phyloP scores from a whole-genome alignment of 2,113 vertebrate genomes.

The Phaethornis superciliosus region DNA sequence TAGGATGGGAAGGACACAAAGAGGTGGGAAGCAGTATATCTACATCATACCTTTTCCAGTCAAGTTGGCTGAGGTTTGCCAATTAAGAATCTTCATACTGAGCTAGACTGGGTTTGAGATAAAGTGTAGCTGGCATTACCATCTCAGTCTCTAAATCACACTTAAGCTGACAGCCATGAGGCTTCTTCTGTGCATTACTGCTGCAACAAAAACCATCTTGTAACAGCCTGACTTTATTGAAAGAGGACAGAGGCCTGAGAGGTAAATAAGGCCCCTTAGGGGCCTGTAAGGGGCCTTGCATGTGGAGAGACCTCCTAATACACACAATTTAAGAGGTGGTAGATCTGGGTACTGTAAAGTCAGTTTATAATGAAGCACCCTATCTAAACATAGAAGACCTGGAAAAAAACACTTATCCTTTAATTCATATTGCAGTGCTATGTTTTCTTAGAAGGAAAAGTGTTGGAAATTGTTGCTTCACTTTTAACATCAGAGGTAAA shows the following conservation, averaged over 20 bases:
- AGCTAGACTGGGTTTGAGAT: not conserved
- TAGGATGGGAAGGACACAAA: not conserved
- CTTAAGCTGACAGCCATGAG: not conserved
- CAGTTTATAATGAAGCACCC: not conserved
- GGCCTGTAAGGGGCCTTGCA: not conserved
- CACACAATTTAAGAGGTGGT: not conserved
- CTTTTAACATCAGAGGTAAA: not conserved
- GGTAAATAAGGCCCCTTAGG: not conserved
- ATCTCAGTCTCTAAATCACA: not conserved
- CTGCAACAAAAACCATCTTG: not conserved
- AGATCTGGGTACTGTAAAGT: not conserved
- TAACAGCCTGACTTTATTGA: not conserved
- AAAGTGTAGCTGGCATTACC: not conserved
- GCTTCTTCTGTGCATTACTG: not conserved
- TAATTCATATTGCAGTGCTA: not conserved
- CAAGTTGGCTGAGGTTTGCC: not conserved
- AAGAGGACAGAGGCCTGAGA: not conserved
- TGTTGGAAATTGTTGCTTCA: not conserved
- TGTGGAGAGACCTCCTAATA: not conserved
- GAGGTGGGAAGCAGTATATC: fast-evolving
- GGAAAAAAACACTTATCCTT: not conserved
- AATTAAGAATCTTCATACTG: not conserved
- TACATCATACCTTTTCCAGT: not conserved
- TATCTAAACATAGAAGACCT: not conserved
- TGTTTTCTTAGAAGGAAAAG: not conserved